Conservation (phyloP, 2,113 vertebrate species). For the Scomber japonicus region DNA sequence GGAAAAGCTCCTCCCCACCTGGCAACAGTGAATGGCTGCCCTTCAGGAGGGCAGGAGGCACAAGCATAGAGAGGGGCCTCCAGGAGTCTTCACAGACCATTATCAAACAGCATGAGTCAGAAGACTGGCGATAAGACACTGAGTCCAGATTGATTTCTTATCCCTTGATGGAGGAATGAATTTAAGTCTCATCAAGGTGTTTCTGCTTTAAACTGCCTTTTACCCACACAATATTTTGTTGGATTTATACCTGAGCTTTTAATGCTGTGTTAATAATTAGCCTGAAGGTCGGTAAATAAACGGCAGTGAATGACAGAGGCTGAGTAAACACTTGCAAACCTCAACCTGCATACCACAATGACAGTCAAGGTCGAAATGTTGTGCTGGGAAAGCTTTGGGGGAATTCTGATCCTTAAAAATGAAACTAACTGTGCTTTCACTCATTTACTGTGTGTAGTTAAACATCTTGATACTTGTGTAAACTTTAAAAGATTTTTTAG, state of each 20-base stretch:
- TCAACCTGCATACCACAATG: conserved; percentile 64
- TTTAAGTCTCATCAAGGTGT: conserved; percentile 19
- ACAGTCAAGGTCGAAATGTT: conserved; percentile 66
- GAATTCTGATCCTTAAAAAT: conserved; percentile 48
- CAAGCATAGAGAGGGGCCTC: conserved; percentile 44
- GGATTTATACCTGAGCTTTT: conserved; percentile 44
- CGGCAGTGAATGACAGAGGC: conserved; percentile 30
- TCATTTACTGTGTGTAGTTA: neutral
- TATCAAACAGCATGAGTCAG: conserved; percentile 73
- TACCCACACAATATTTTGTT: neutral
- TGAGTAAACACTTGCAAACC: conserved; percentile 36
- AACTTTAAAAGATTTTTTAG: neutral
- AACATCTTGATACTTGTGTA: neutral
- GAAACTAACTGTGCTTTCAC: conserved; percentile 36
- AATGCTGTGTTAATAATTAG: conserved; percentile 76
- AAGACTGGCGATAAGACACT: conserved; percentile 52
- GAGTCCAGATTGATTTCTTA: conserved; percentile 41
- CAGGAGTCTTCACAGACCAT: conserved; percentile 61
- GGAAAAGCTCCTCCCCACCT: conserved; percentile 72
- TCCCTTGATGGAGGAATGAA: conserved; percentile 22
- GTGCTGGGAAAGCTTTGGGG: conserved; percentile 43
- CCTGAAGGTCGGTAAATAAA: conserved; percentile 73
- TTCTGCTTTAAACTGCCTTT: conserved; percentile 17
- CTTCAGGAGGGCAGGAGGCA: conserved; percentile 59
- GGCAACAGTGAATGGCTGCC: conserved; percentile 58